These are phyloP conservation scores for Alosa sapidissima DNA, from an alignment of 2,797 vertebrate species.

Conservation along the genomic window DNA sequence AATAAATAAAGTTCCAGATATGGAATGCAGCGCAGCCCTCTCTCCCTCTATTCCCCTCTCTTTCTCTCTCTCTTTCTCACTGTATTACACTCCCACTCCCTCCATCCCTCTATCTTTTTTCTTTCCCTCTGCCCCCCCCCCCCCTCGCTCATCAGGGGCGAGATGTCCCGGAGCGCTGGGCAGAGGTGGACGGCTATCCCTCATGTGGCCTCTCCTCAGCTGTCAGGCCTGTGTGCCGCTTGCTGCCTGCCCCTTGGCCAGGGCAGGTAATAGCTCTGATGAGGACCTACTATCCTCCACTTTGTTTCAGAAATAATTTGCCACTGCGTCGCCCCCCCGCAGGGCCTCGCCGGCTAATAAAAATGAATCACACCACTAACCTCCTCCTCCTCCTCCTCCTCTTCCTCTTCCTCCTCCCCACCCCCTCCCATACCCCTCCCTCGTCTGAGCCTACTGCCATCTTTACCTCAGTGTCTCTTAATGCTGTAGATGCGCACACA, in stretches of 20 bases:
- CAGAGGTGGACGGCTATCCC: constrained; percentile 77
- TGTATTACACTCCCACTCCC: neutral
- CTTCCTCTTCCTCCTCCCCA: neutral
- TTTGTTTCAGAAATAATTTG: constrained; percentile 90
- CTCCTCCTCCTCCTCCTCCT: constrained; percentile 60
- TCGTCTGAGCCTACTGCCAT: neutral
- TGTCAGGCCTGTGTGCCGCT: constrained; percentile 70
- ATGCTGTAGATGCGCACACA: neutral
- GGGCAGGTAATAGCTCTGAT: constrained; percentile 84
- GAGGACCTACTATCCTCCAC: constrained; percentile 74
- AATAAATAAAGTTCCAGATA: too few species aligned
- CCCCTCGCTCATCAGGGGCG: constrained; percentile 65
- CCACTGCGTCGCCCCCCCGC: constrained; percentile 73
- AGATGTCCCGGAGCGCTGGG: constrained; percentile 76
- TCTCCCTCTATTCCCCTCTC: neutral
- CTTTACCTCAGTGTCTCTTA: neutral
- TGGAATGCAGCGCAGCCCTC: neutral
- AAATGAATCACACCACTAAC: constrained; percentile 85
- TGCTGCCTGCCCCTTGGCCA: constrained; percentile 70
- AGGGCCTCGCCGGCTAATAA: constrained; percentile 77
- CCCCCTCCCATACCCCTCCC: neutral
- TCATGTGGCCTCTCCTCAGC: constrained; percentile 70
- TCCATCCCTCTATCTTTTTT: neutral
- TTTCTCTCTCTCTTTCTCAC: neutral
- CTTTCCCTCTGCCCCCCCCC: neutral